Evolutionary conservation across 2,888 invertebrate genomes (phyloP).

Genomic region (Cosmopolites sordidus): DNA sequence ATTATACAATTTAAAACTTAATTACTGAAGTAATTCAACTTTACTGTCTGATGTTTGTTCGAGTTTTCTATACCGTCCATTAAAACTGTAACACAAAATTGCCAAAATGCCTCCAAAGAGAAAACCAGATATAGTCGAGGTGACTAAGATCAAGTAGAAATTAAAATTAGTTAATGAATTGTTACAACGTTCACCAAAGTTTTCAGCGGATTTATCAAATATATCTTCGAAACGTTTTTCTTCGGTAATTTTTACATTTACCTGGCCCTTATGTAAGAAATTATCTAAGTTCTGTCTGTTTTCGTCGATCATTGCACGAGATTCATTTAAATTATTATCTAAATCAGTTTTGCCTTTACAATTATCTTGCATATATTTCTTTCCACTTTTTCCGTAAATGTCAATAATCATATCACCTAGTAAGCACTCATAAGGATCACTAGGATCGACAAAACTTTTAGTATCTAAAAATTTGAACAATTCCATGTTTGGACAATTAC

Average conservation of each 20-base stretch:
- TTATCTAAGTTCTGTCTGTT: neutral
- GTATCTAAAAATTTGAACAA: slow-evolving; percentile 36
- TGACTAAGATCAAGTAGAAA: neutral
- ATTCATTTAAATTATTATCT: neutral
- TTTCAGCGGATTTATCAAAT: neutral
- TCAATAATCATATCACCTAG: slow-evolving; percentile 15
- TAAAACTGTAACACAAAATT: slow-evolving; percentile 16
- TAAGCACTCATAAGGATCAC: slow-evolving; percentile 34
- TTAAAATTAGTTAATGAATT: neutral
- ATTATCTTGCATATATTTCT: neutral
- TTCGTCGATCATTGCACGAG: neutral
- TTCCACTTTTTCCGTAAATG: neutral
- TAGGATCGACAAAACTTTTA: slow-evolving; percentile 31
- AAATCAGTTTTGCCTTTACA: neutral
- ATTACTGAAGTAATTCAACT: slow-evolving; percentile 8
- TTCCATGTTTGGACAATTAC: slow-evolving; percentile 38
- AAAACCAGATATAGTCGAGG: slow-evolving; percentile 14
- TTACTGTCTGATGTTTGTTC: slow-evolving; percentile 25
- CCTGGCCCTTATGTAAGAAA: too few relatives aligned
- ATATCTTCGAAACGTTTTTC: neutral
- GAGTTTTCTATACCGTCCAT: slow-evolving; percentile 20
- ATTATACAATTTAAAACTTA: too few relatives aligned
- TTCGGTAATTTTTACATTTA: neutral
- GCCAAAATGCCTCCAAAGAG: slow-evolving; percentile 23
- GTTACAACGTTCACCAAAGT: neutral